A percentile compares a stretch with the other conserved stretches of the same genome.
phyloP scores from a whole-genome alignment of 1,140 invertebrate species.

The Sitodiplosis mosellana region DNA sequence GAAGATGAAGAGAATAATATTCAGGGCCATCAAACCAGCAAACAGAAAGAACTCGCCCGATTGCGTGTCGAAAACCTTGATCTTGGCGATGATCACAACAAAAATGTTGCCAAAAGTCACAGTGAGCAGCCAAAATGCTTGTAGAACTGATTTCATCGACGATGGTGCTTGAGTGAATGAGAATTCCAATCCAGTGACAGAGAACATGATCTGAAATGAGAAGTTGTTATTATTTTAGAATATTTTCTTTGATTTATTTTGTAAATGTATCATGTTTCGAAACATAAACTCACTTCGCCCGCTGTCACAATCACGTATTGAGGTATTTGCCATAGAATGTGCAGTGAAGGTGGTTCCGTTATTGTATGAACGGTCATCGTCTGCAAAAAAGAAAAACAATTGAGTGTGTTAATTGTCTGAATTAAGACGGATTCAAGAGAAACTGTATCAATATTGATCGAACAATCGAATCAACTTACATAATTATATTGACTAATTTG shows the following conservation, averaged over 20 bases:
- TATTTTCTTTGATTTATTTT: not conserved
- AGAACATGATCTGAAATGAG: slow-evolving; percentile 51
- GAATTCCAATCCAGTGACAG: slow-evolving; percentile 80
- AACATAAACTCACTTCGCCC: slow-evolving; percentile 38
- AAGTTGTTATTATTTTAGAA: not conserved
- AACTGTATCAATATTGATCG: too few species aligned
- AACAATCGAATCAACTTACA: too few species aligned
- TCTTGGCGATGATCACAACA: slow-evolving; percentile 56
- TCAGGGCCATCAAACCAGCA: slow-evolving; percentile 62
- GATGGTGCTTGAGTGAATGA: slow-evolving; percentile 74
- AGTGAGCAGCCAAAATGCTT: slow-evolving; percentile 77
- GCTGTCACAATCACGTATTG: slow-evolving; percentile 75
- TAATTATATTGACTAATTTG: too few species aligned
- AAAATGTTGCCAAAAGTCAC: slow-evolving; percentile 84
- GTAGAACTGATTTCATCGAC: slow-evolving; percentile 81
- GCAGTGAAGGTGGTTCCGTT: slow-evolving; percentile 47
- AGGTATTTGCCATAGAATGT: slow-evolving; percentile 68
- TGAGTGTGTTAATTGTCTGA: not conserved
- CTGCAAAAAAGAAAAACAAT: not conserved
- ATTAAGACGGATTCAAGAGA: not conserved
- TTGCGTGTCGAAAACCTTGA: slow-evolving; percentile 19
- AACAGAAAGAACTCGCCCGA: slow-evolving; percentile 75
- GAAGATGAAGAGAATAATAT: slow-evolving; percentile 61
- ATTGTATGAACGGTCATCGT: slow-evolving; percentile 18
- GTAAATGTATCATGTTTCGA: too few species aligned